Evolutionary conservation across 2,888 invertebrate species (phyloP), one percentile per base, ranked within the genome.

Genomic region (Xanthia icteritia): DNA sequence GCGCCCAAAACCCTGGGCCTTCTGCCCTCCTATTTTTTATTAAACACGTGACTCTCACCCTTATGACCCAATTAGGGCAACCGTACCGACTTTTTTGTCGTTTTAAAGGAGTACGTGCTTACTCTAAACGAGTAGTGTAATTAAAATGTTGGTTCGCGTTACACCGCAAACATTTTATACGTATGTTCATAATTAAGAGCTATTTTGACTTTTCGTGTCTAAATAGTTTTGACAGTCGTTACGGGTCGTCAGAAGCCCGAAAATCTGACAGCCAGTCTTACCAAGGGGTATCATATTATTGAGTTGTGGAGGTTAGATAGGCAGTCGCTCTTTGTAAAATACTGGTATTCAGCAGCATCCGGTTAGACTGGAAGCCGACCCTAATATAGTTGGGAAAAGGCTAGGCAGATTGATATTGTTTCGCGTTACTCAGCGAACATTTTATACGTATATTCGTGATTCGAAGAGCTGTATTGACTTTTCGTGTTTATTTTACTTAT

Each of bases 21-120:
- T 77, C 58, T 78, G 15, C 4, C 2, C 15, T n/a, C n/a, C 2
- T 13, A n/a, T 67, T 77, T n/a, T 77, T 39, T 36, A 5, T 27
- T 11, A 17, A 51, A 1, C 27, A 51, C 61, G 23, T 56, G 84
- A 51, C 20, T 45, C 11, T 23, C 31, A 31, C n/a, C n/a, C 54
- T 51, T 51, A 31, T 45, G 84, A 51, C 64, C 85, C 64, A 82
- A 82, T 82, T 82, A 85, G 61, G n/a, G 36, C 5, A 5, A 36
- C 51, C 68, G 23, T 58, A 13, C 68, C 31, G 42, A 81, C 65
- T 58, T 84, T 85, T 82, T 63, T 64, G 82, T 72, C 72, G 64
- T 76, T 82, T 61, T 60, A 67, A 75, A 71, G 36, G 76, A 56
- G 54, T 27, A 64, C 76, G 61, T 76, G 45, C 73, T 81, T 48